Conservation (phyloP, 1,140 invertebrate genomes). For the Pogonomyrmex barbatus region DNA sequence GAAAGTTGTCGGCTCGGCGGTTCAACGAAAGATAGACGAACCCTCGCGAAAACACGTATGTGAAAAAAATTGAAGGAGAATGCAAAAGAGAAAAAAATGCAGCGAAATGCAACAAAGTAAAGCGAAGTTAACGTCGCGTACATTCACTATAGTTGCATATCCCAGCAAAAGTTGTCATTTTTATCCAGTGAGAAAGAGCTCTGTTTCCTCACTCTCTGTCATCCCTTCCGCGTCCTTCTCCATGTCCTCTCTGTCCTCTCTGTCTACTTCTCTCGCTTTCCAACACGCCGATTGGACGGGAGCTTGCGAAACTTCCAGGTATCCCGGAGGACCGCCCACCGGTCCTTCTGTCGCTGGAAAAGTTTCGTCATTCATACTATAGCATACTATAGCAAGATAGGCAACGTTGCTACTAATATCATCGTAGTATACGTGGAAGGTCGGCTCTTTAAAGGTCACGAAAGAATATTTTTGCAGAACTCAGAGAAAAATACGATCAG, state of each 20-base stretch:
- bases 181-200: slow-evolving; percentile 52
- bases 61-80: background rate
- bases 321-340: slow-evolving; percentile 80
- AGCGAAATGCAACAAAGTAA: slow-evolving; percentile 5
- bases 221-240: background rate
- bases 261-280: slow-evolving; percentile 59
- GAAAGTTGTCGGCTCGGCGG: background rate
- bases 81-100: background rate
- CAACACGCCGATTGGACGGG: slow-evolving; percentile 80
- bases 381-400: slow-evolving; percentile 43
- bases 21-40: background rate
- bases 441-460: slow-evolving; percentile 28
- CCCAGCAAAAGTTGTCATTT: slow-evolving; percentile 76
- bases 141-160: slow-evolving; percentile 66
- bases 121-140: slow-evolving; percentile 11
- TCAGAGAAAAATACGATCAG: background rate
- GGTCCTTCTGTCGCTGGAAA: slow-evolving; percentile 77
- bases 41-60: background rate
- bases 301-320: slow-evolving; percentile 84
- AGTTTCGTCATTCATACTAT: slow-evolving; percentile 80
- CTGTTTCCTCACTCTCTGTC: background rate
- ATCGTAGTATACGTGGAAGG: slow-evolving; percentile 15
- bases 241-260: slow-evolving; percentile 51
- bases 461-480: background rate
- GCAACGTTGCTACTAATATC: slow-evolving; percentile 53